These are phyloP conservation scores for Falco cherrug DNA, from an alignment of 2,797 vertebrate species.

Conservation along the genomic window DNA sequence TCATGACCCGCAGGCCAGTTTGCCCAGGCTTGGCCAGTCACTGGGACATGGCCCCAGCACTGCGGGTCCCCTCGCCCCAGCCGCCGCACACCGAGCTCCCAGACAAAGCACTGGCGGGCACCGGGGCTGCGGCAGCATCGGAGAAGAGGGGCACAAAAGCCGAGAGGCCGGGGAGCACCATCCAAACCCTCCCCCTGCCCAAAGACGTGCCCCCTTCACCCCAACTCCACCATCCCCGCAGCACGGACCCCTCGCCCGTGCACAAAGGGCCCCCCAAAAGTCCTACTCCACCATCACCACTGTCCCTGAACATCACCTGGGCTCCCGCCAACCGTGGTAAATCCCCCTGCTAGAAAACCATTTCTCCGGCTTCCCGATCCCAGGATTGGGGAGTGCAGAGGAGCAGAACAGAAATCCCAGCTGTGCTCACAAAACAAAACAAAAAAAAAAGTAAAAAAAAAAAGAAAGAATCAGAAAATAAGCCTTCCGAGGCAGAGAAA, in stretches of 20 bases:
- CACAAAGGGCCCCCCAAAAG: neutral
- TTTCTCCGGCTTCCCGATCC: neutral
- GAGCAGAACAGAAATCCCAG: slow-evolving; percentile 40
- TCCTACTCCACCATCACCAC: accelerated
- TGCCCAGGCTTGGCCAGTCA: neutral
- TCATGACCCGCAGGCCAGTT: accelerated
- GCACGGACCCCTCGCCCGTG: accelerated
- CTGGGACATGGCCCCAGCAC: neutral
- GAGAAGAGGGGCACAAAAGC: neutral
- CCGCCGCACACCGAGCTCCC: accelerated
- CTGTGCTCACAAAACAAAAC: slow-evolving; percentile 21
- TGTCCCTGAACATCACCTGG: neutral
- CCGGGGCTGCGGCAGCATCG: accelerated
- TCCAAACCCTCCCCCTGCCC: neutral
- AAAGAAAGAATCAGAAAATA: neutral
- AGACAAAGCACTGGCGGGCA: neutral
- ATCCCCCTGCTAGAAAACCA: neutral
- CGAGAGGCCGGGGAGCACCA: accelerated
- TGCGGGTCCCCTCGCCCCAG: neutral
- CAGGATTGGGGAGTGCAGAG: neutral
- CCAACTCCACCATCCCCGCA: accelerated
- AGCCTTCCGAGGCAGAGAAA: neutral
- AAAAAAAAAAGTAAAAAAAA: neutral
- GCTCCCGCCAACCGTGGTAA: neutral
- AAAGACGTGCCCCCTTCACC: accelerated